Conservation (phyloP, 2,888 invertebrate species). For the Drosophila diplacantha region DNA sequence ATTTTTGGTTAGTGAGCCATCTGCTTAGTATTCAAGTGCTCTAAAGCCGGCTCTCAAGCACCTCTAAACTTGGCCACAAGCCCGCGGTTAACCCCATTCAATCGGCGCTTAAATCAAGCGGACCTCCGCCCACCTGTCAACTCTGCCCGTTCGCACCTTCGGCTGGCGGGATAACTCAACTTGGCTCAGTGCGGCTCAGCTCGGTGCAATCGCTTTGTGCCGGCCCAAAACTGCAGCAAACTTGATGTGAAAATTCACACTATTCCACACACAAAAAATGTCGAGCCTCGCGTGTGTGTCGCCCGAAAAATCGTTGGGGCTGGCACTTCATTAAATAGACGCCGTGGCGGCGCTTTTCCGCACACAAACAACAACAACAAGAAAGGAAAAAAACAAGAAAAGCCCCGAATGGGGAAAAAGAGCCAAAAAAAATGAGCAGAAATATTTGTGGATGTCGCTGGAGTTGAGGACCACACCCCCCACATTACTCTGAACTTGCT, state of each 20-base stretch:
- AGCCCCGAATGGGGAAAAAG: slow-evolving; percentile 3
- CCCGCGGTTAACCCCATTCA: slow-evolving; percentile 30
- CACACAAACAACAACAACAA: slow-evolving; percentile 12
- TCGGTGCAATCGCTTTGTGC: slow-evolving; percentile 19
- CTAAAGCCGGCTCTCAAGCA: background rate
- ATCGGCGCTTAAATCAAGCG: slow-evolving; percentile 14
- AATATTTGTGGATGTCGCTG: slow-evolving; percentile 30
- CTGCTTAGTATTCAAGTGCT: background rate
- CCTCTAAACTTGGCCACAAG: slow-evolving; percentile 16
- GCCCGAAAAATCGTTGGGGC: slow-evolving; percentile 41
- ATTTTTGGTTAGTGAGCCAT: background rate
- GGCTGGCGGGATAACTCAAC: slow-evolving; percentile 33
- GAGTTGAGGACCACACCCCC: slow-evolving; percentile 53
- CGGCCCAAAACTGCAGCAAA: slow-evolving; percentile 33
- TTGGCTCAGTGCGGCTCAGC: slow-evolving; percentile 21
- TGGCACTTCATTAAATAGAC: slow-evolving; percentile 72
- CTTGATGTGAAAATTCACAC: slow-evolving; percentile 70
- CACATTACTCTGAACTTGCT: slow-evolving; percentile 60
- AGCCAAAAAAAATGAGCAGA: slow-evolving; percentile 11
- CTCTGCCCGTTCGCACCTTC: slow-evolving; percentile 20
- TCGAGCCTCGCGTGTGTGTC: slow-evolving; percentile 14
- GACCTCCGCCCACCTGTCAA: slow-evolving; percentile 28
- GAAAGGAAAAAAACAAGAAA: slow-evolving; percentile 18
- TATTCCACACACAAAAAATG: slow-evolving; percentile 44
- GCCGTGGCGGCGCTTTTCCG: slow-evolving; percentile 64